Evolutionary conservation across 1,140 invertebrate species (phyloP), one percentile per base, ranked within the genome.

Genomic region (Oppia nitens): DNA sequence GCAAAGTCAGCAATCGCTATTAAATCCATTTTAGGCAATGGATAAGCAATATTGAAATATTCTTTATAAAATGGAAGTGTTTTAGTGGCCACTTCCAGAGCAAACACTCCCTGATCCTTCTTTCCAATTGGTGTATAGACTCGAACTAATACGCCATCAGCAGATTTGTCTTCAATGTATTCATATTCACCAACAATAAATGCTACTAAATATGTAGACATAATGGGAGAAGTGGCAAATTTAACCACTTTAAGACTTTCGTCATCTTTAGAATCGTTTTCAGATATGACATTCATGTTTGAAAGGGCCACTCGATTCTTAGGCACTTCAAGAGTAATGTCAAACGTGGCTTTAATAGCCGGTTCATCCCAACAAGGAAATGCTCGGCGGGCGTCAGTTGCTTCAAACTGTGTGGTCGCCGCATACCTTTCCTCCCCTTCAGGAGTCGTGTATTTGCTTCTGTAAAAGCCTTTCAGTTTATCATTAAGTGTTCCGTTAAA

Each of bases 351-450:
- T 73, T 97, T 98, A 6, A 89, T 77, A 12, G 88, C 85, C 40
- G 93, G 94, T 70, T 97, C 93, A 74, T 97, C 93, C 90, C 90
- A 97, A 71, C 92, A 96, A 3, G 93, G 93, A 68, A 98, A 96
- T 68, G 89, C 91, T 63, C 86, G 75, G 55, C 92, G 76, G 21
- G 92, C 91, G 79, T 94, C 87, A 23, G 89, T 93, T 0, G 91
- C 75, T 61, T 77, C 74, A 72, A 93, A 94, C 71, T 96, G 92
- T 47, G 92, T 97, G 49, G 90, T 85, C n/a, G 85, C 89, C 32
- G 82, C 82, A 71, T 85, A 88, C 50, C 81, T 77, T 66, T 87
- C 83, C 63, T 85, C 82, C 60, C 47, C 66, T 17, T 45, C 47
- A 14, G 68, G 60, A 49, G 64, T 73, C 24, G 69, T 75, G 73